Evolutionary conservation across 2,797 vertebrate genomes (phyloP).

Genomic region (Myotis vivesi): DNA sequence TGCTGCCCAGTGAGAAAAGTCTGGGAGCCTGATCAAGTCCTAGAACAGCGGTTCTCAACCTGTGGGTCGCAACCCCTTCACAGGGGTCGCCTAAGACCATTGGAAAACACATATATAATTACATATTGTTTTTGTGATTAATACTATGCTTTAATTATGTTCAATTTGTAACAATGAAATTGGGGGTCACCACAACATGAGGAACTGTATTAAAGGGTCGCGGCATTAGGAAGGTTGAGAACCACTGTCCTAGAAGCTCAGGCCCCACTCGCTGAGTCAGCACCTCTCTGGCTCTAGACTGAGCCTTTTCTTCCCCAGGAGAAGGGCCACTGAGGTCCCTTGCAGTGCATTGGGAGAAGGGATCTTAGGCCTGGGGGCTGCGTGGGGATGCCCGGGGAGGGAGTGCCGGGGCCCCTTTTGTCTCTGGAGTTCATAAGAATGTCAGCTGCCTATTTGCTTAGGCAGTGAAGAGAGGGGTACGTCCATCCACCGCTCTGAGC

Average conservation of each 20-base stretch:
- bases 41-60: not conserved
- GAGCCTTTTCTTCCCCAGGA: not conserved
- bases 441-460: not conserved
- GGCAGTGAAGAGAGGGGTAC: not conserved
- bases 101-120: too few species aligned
- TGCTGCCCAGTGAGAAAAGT: not conserved
- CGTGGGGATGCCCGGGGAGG: not conserved
- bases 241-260: not conserved
- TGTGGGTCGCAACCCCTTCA: too few species aligned
- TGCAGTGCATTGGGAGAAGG: not conserved
- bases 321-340: not conserved
- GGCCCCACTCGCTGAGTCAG: not conserved
- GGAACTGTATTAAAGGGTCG: too few species aligned
- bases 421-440: not conserved
- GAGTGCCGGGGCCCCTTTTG: not conserved
- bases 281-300: not conserved
- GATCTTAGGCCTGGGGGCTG: not conserved
- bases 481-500: not conserved
- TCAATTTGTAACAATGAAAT: too few species aligned
- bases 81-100: too few species aligned
- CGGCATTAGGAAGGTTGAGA: too few species aligned
- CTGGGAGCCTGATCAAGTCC: not conserved
- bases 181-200: too few species aligned
- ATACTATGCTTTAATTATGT: too few species aligned
- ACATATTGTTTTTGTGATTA: too few species aligned